phyloP scores from a whole-genome alignment of 1,140 invertebrate species.

The Drosophila rufa region DNA sequence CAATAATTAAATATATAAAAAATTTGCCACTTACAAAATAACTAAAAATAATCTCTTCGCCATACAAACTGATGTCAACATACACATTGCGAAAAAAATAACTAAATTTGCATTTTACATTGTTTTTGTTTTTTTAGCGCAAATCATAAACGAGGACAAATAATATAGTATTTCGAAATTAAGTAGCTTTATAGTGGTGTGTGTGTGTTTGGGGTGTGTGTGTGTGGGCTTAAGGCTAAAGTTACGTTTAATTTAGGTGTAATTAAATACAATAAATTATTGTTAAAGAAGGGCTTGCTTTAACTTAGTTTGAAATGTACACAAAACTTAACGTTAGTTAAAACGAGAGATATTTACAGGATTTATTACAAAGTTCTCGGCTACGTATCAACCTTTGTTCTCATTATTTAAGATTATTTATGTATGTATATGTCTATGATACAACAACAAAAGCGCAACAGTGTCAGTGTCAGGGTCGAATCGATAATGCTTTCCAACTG shows the following conservation, averaged over 20 bases:
- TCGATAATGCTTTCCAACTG: constrained; percentile 32
- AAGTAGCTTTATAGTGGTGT: constrained; percentile 57
- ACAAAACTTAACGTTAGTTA: constrained; percentile 71
- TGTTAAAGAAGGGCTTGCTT: constrained; percentile 61
- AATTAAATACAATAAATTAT: constrained; percentile 76
- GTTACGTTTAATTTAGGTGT: constrained; percentile 51
- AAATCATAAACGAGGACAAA: constrained; percentile 62
- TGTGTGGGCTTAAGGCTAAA: constrained; percentile 46
- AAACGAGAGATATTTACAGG: constrained; percentile 63
- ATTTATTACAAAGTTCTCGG: constrained; percentile 74
- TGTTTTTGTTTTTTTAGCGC: constrained; percentile 35
- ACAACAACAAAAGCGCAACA: constrained; percentile 81
- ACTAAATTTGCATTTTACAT: constrained; percentile 69
- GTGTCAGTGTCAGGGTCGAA: constrained; percentile 71
- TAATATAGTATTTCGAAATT: constrained; percentile 75
- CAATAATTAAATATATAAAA: constrained; percentile 81
- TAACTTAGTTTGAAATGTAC: constrained; percentile 74
- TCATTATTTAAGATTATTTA: constrained; percentile 44
- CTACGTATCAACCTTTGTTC: constrained; percentile 55
- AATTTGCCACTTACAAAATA: constrained; percentile 67
- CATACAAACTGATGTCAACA: constrained; percentile 75
- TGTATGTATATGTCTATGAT: constrained; percentile 62
- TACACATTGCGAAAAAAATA: constrained; percentile 62
- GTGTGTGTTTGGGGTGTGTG: constrained; percentile 19
- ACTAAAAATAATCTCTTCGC: constrained; percentile 71